Conservation (phyloP, 2,797 vertebrate species). For the Oryzias dopingdopingensis region DNA sequence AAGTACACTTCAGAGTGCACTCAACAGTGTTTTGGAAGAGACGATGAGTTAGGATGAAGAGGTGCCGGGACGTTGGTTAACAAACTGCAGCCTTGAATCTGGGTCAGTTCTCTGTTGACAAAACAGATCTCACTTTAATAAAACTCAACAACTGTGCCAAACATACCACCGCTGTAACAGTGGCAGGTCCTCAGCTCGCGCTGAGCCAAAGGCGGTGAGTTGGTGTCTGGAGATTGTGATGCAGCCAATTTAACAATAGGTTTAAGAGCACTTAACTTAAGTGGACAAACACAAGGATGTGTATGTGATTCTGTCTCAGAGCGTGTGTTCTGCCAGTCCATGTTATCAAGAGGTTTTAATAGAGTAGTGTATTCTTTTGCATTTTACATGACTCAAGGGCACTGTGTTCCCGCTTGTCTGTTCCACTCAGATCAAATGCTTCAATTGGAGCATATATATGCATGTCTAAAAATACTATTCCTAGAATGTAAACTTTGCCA, state of each 20-base stretch:
- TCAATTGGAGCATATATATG: constrained; percentile 79
- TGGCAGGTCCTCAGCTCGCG: constrained; percentile 17
- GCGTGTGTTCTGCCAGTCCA: constrained; percentile 26
- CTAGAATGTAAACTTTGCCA: background rate
- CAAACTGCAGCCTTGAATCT: constrained; percentile 47
- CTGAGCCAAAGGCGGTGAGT: constrained; percentile 23
- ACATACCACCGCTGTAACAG: background rate
- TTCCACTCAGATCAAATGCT: constrained; percentile 88
- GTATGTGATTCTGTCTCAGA: constrained; percentile 12
- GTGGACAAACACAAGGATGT: constrained; percentile 38
- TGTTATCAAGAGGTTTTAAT: constrained; percentile 78
- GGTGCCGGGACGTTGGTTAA: constrained; percentile 56
- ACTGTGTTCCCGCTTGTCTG: constrained; percentile 92
- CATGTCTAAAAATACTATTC: constrained; percentile 2
- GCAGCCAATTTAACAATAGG: constrained; percentile 39
- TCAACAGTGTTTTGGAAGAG: constrained; percentile 66
- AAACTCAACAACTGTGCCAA: constrained; percentile 5
- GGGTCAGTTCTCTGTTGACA: constrained; percentile 30
- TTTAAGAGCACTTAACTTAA: constrained; percentile 23
- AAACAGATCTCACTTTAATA: constrained; percentile 28
- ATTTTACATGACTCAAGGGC: constrained; percentile 94
- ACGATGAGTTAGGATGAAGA: constrained; percentile 44
- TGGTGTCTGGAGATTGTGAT: constrained; percentile 30
- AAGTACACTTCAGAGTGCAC: constrained; percentile 71
- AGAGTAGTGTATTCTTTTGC: constrained; percentile 88